phyloP scores from a whole-genome alignment of 2,113 vertebrate genomes.

The Platycercus adscitus region DNA sequence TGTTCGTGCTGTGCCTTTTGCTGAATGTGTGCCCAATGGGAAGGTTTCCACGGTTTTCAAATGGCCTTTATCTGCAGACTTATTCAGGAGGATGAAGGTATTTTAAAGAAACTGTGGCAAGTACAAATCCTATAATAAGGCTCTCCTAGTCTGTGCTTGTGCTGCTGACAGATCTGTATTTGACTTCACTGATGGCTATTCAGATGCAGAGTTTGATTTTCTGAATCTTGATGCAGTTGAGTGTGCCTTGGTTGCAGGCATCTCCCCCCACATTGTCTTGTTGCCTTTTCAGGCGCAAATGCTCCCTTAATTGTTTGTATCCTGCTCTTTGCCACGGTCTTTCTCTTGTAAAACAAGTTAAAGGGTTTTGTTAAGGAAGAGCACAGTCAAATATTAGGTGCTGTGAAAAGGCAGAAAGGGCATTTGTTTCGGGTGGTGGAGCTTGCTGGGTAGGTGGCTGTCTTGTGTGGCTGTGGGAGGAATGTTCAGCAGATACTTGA shows the following conservation, averaged over 20 bases:
- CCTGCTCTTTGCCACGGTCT: neutral
- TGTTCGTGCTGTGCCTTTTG: neutral
- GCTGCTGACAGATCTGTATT: neutral
- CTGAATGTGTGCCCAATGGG: neutral
- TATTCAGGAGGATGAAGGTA: neutral
- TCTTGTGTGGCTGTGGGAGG: neutral
- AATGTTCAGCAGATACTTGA: neutral
- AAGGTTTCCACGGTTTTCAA: neutral
- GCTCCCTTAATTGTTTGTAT: neutral
- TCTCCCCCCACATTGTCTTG: neutral
- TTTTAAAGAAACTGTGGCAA: neutral
- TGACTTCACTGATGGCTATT: neutral
- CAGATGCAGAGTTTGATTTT: neutral
- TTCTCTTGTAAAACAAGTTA: neutral
- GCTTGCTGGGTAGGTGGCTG: neutral
- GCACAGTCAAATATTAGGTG: neutral
- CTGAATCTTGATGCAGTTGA: neutral
- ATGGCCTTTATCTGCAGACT: neutral
- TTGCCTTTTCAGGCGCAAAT: neutral
- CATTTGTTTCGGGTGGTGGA: neutral
- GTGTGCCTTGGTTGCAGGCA: neutral
- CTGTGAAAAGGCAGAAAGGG: neutral
- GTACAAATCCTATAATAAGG: neutral
- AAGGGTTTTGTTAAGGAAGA: neutral
- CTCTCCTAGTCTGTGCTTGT: neutral